Percentiles rank a stretch among this genome's conserved stretches.
Evolutionary conservation across 2,797 vertebrate species (phyloP).

Genomic region (Triplophysa yarkandensis): DNA sequence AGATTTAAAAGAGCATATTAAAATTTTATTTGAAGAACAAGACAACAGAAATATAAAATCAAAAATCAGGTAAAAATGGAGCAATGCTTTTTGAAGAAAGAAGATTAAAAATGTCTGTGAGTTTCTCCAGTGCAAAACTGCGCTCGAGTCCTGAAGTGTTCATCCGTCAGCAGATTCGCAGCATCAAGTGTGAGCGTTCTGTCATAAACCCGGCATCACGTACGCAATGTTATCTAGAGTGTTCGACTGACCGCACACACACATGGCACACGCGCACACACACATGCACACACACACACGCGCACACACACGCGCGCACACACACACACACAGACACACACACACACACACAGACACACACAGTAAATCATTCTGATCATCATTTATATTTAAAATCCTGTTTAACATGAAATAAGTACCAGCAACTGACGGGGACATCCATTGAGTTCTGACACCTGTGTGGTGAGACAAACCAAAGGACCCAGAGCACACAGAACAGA

Average conservation of each 20-base stretch:
- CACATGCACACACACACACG: too few relatives aligned
- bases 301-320: too few relatives aligned
- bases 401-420: slow-evolving; percentile 69
- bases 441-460: slow-evolving; percentile 88
- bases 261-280: too few relatives aligned
- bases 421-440: slow-evolving; percentile 84
- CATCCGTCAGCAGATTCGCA: neutral
- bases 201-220: slow-evolving; percentile 95
- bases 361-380: neutral
- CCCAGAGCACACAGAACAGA: slow-evolving; percentile 92
- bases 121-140: slow-evolving; percentile 55
- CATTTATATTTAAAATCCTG: neutral
- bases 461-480: slow-evolving; percentile 86
- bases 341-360: neutral
- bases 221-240: slow-evolving; percentile 95
- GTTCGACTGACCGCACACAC: slow-evolving; percentile 74
- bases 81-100: slow-evolving; percentile 50
- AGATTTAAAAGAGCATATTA: slow-evolving; percentile 56
- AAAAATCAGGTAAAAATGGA: slow-evolving; percentile 54
- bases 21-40: slow-evolving; percentile 61
- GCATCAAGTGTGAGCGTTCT: neutral
- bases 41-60: slow-evolving; percentile 53
- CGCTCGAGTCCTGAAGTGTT: slow-evolving; percentile 44
- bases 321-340: too few relatives aligned
- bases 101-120: slow-evolving; percentile 51